phyloP scores from a whole-genome alignment of 2,797 vertebrate species.

The Helostoma temminkii region DNA sequence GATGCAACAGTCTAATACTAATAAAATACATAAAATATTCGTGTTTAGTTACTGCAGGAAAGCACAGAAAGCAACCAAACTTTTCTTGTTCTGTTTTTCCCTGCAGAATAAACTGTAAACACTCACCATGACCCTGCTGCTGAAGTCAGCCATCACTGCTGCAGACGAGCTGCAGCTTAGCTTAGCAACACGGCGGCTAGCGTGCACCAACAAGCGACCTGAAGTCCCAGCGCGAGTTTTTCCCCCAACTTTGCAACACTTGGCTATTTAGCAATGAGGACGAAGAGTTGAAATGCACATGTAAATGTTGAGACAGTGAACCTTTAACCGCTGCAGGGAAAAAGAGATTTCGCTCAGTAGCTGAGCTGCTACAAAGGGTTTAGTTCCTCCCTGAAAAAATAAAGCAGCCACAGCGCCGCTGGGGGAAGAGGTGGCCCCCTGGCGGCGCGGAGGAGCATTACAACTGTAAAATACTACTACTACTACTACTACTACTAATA shows the following conservation, averaged over 20 bases:
- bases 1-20: too few relatives aligned
- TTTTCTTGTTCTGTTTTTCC: too few relatives aligned
- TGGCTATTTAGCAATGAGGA: background rate
- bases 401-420: background rate
- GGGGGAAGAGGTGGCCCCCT: background rate
- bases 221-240: background rate
- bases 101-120: too few relatives aligned
- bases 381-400: slow-evolving; percentile 2
- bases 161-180: slow-evolving; percentile 1
- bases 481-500: too few relatives aligned
- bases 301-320: accelerated
- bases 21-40: too few relatives aligned
- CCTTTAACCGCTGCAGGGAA: background rate
- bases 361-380: slow-evolving; percentile 22
- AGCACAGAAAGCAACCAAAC: too few relatives aligned
- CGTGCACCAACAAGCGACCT: background rate
- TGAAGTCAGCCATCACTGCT: slow-evolving; percentile 35
- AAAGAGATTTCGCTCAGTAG: background rate
- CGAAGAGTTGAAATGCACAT: accelerated
- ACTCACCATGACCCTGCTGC: slow-evolving; percentile 31
- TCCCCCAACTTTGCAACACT: background rate
- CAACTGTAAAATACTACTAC: background rate
- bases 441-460: slow-evolving; percentile 16
- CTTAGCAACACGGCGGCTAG: slow-evolving; percentile 23
- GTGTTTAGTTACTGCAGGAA: too few relatives aligned